Evolutionary conservation across 2,113 vertebrate genomes (phyloP), one percentile per base, ranked within the genome.

Genomic region (Festucalex cinctus): DNA sequence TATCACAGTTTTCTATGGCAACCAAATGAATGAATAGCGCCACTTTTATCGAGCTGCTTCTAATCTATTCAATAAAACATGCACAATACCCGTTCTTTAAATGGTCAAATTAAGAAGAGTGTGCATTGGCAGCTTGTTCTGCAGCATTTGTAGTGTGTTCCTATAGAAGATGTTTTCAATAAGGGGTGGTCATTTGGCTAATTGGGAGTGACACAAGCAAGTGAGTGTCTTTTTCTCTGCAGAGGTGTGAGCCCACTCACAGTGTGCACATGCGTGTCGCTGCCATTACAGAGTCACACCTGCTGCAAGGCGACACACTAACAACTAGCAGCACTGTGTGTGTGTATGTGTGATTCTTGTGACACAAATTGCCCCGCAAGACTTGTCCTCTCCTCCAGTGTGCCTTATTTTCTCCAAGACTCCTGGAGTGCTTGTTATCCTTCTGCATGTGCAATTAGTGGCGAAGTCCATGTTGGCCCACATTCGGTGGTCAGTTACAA

Each of bases 351-450:
- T 39, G 63, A 36, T 44, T 70, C 57, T 76, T 56, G n/a, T 10
- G 13, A 48, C 70, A 51, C 71, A 58, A 58, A 64, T 70, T 5
- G 10, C 69, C 67, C 46, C 2, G 64, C 49, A 64, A 80, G 61
- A 26, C 35, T 71, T 32, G 22, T 56, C 43, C 66, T 71, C 41
- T 73, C 65, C 35, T 8, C 10, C 79, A 46, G 65, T 28, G 16
- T 68, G 74, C 54, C 73, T 53, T 43, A 68, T 77, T 76, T 68
- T 70, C 51, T 63, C 74, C 9, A 1, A 44, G 46, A 63, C 68
- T 37, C 74, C 65, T 76, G 65, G 71, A 62, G 70, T 39, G 69
- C 84, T 82, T 70, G 76, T 85, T 83, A 74, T 74, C 74, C 63
- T 60, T 22, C 37, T 24, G 63, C 67, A 70, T 61, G 57, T 58